Percentiles rank a stretch among this genome's conserved stretches.
Conservation (phyloP, 2,888 invertebrate species). For the Drosophila buzzatii region DNA sequence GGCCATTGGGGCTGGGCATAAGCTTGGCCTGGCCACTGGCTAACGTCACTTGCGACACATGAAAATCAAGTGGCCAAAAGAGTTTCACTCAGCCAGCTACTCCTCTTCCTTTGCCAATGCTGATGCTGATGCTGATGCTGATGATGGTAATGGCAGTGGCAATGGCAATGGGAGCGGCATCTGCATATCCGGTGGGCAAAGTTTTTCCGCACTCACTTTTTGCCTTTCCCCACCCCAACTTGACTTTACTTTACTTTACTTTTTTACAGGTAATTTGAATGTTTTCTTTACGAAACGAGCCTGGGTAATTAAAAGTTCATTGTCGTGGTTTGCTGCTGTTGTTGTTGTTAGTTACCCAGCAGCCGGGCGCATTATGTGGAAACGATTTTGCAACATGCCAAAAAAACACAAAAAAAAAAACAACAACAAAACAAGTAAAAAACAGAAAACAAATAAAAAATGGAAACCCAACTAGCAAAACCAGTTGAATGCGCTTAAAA, state of each 20-base stretch:
- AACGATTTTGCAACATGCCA: slow-evolving; percentile 74
- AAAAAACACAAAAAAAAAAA: slow-evolving; percentile 24
- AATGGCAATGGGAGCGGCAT: slow-evolving; percentile 41
- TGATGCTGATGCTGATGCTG: neutral
- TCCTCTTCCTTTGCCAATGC: slow-evolving; percentile 38
- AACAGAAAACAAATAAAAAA: slow-evolving; percentile 26
- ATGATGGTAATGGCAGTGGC: slow-evolving; percentile 18
- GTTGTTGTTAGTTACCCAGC: slow-evolving; percentile 18
- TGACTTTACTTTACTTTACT: slow-evolving; percentile 7
- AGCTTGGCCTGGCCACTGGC: neutral
- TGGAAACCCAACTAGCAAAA: slow-evolving; percentile 58
- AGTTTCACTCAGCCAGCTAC: slow-evolving; percentile 26
- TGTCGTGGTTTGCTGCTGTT: slow-evolving; percentile 51
- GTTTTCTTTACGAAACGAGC: slow-evolving; percentile 70
- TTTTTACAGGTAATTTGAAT: slow-evolving; percentile 46
- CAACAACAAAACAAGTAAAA: slow-evolving; percentile 18
- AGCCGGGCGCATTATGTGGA: slow-evolving; percentile 61
- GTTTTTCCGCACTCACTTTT: slow-evolving; percentile 51
- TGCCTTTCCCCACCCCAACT: slow-evolving; percentile 9
- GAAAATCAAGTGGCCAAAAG: slow-evolving; percentile 14
- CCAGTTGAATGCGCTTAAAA: slow-evolving; percentile 52
- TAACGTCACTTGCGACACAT: slow-evolving; percentile 2
- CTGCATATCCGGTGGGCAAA: slow-evolving; percentile 49
- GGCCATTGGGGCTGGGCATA: slow-evolving; percentile 3
- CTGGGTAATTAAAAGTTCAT: slow-evolving; percentile 77